Evolutionary conservation across 2,888 invertebrate genomes (phyloP).

Genomic region (Lepeophtheirus nordmannii): DNA sequence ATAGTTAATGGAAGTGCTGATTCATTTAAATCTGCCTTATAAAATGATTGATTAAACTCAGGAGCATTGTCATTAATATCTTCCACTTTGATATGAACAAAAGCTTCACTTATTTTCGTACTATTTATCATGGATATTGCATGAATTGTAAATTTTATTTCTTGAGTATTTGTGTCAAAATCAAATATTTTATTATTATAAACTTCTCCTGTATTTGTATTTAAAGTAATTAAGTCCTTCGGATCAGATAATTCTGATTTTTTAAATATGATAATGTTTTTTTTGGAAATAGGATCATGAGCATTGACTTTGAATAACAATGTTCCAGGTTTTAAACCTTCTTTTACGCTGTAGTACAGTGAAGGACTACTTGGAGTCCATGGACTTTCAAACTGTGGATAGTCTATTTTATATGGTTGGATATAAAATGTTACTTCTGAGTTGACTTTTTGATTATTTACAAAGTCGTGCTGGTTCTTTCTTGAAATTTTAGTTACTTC

Average conservation of each 20-base stretch:
- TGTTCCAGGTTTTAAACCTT: conserved; percentile 59
- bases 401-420: conserved; percentile 57
- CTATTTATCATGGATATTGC: conserved; percentile 32
- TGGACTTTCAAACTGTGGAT: conserved; percentile 53
- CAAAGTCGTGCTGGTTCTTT: background rate
- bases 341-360: conserved; percentile 51
- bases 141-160: conserved; percentile 38
- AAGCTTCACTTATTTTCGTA: conserved; percentile 41
- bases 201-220: conserved; percentile 48
- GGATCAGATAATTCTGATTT: conserved; percentile 30
- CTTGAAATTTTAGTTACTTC: background rate
- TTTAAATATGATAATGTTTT: conserved; percentile 33
- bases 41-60: conserved; percentile 43
- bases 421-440: conserved; percentile 60
- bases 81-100: conserved; percentile 50
- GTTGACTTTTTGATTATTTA: background rate
- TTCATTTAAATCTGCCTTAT: conserved; percentile 8
- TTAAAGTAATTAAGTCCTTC: conserved; percentile 36
- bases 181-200: conserved; percentile 56
- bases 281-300: conserved; percentile 51
- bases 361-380: conserved; percentile 55
- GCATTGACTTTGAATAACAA: conserved; percentile 44
- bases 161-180: conserved; percentile 49
- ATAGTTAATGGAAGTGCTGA: conserved; percentile 30
- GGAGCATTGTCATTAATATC: conserved; percentile 67